Evolutionary conservation across 2,113 vertebrate species (phyloP), one percentile per base, ranked within the genome.

Genomic region (Microtus richardsoni): DNA sequence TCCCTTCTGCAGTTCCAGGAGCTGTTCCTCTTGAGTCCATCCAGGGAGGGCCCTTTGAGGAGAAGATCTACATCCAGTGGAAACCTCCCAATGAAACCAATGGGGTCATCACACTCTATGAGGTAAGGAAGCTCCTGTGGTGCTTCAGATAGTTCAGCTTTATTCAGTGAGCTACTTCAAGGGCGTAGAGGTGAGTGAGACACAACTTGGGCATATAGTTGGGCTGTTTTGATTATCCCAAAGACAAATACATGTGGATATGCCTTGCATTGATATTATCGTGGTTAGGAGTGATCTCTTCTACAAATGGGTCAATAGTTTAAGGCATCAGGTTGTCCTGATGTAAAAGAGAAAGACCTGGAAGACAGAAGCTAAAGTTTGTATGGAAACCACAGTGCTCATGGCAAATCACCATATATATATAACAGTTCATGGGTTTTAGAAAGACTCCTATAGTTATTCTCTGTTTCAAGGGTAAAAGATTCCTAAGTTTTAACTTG

Each of bases 51-150:
- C 99, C 99, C 22, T 99, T 99, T 84, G 99, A 99, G 90, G 99
- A 99, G 98, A 99, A 99, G 99, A 99, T 99, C 98, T 99, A 99
- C 93, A 99, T 99, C 97, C 99, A 99, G 97, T 99, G 99, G 99
- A 99, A 99, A 97, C 99, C 99, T 97, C 99, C 99, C 93, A 99
- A 99, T 58, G 99, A 99, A 98, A 99, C 99, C 97, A 99, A 99
- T 64, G 99, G 99, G 4, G 98, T 99, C 98, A 99, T 99, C 99
- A 99, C 99, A 0, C 99, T 99, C 52, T 99, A 99, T 80, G 99
- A 99, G 99, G 99, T 99, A 98, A 99, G 98, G 49, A 83, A 92
- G 93, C 92, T 75, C 60, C 58, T 47, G 54, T 3, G 4, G 73
- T 62, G 0, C 30, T 16, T 73, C 47, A 0, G 1, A 26, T 88